Percentiles rank a stretch among this genome's conserved stretches.
These are phyloP conservation scores for Rhinophrynus dorsalis DNA, from an alignment of 2,797 vertebrate genomes.

Conservation along the genomic window DNA sequence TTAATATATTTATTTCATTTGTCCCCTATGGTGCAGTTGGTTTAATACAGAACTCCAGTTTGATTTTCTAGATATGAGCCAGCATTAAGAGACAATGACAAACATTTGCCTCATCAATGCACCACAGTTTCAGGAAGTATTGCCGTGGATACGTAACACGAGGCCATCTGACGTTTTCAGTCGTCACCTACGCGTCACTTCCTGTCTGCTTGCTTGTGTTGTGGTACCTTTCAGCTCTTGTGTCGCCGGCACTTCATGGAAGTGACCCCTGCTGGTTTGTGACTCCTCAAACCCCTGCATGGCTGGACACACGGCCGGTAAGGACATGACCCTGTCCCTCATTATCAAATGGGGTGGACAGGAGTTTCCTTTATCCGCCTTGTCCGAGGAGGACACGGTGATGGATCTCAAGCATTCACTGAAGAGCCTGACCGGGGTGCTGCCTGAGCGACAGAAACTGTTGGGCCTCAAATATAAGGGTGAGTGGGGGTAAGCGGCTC, in stretches of 20 bases:
- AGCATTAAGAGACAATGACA: no score
- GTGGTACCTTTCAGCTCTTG: not conserved
- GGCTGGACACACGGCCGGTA: slow-evolving; percentile 36
- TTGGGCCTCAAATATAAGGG: slow-evolving; percentile 97
- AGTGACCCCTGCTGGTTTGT: not conserved
- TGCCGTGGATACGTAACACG: not conserved
- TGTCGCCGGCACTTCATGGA: slow-evolving; percentile 29
- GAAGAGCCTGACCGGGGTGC: slow-evolving; percentile 92
- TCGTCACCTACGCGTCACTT: slow-evolving; percentile 3
- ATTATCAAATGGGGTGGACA: slow-evolving; percentile 99
- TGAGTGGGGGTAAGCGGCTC: slow-evolving; percentile 55
- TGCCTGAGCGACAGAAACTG: slow-evolving; percentile 94
- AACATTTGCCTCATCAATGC: not conserved
- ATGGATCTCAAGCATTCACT: slow-evolving; percentile 96
- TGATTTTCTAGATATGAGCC: no score
- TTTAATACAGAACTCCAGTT: no score
- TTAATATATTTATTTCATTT: no score
- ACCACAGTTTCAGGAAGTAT: slow-evolving; percentile 23
- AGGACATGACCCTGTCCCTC: slow-evolving; percentile 90
- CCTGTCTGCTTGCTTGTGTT: slow-evolving; percentile 6
- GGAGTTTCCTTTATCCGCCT: slow-evolving; percentile 92
- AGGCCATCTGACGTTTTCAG: not conserved
- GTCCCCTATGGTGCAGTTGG: no score
- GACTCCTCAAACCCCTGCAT: not conserved
- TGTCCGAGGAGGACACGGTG: slow-evolving; percentile 96